phyloP scores from a whole-genome alignment of 2,888 invertebrate genomes.

The Eurytoma adleriae region DNA sequence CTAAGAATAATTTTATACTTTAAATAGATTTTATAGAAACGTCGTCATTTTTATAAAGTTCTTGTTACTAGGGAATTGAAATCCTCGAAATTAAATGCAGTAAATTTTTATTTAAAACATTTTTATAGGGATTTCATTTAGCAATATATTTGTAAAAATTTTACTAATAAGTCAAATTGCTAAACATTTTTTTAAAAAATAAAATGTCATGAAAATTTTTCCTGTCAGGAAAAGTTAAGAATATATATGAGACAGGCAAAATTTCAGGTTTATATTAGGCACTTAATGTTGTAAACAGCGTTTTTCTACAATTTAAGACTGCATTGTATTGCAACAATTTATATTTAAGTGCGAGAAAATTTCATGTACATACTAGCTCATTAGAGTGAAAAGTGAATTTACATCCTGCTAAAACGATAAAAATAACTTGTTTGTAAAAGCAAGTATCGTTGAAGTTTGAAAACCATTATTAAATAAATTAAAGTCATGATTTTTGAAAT shows the following conservation, averaged over 20 bases:
- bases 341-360: slow-evolving; percentile 34
- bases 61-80: slow-evolving; percentile 21
- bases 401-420: slow-evolving; percentile 40
- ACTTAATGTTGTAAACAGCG: slow-evolving; percentile 46
- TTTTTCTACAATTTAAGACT: slow-evolving; percentile 53
- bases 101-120: slow-evolving; percentile 24
- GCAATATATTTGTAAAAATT: slow-evolving; percentile 35
- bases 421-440: slow-evolving; percentile 30
- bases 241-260: slow-evolving; percentile 1
- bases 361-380: slow-evolving; percentile 42
- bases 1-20: slow-evolving; percentile 54
- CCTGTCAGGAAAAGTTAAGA: slow-evolving; percentile 17
- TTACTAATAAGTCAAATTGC: slow-evolving; percentile 26
- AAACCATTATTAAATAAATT: slow-evolving; percentile 49
- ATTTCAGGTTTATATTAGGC: slow-evolving; percentile 35
- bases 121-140: slow-evolving; percentile 40
- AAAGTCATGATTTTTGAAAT: slow-evolving; percentile 15
- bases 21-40: slow-evolving; percentile 52
- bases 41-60: slow-evolving; percentile 49
- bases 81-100: slow-evolving; percentile 19
- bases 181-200: slow-evolving; percentile 13
- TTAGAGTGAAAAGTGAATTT: slow-evolving; percentile 38
- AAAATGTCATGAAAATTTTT: slow-evolving; percentile 25
- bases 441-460: slow-evolving; percentile 45
- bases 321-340: slow-evolving; percentile 50